phyloP scores from a whole-genome alignment of 2,797 vertebrate species.

The Neosilurus mollespiculum region DNA sequence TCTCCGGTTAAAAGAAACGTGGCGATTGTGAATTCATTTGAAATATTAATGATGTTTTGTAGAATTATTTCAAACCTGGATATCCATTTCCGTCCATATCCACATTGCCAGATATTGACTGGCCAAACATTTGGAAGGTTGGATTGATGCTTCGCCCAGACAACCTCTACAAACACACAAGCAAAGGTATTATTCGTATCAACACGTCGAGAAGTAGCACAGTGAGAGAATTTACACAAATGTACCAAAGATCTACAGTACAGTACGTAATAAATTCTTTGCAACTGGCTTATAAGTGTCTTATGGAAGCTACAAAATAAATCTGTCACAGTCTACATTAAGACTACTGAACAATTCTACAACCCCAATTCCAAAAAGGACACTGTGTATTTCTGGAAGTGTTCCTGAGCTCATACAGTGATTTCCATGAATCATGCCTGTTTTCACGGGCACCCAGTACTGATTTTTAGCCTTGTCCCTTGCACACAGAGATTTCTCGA shows the following conservation, averaged over 20 bases:
- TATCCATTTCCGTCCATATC: constrained; percentile 98
- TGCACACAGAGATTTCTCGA: too few species aligned
- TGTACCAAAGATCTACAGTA: not conserved
- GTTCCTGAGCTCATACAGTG: too few species aligned
- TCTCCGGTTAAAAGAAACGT: not conserved
- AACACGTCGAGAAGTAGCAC: not conserved
- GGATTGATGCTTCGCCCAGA: constrained; percentile 82
- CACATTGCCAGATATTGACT: constrained; percentile 92
- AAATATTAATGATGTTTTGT: constrained; percentile 10
- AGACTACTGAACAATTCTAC: not conserved
- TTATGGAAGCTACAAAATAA: not conserved
- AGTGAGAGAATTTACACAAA: not conserved
- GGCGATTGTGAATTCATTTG: constrained; percentile 25
- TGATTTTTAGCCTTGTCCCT: too few species aligned
- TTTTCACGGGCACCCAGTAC: too few species aligned
- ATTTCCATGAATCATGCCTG: too few species aligned
- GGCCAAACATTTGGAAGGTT: constrained; percentile 91
- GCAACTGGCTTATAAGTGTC: not conserved
- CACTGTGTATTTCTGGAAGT: too few species aligned
- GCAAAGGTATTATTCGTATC: constrained; percentile 31
- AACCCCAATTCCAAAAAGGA: too few species aligned
- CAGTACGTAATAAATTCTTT: not conserved
- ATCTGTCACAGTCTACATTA: not conserved
- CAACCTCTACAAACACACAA: constrained; percentile 80
- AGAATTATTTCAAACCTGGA: constrained; percentile 74